These are phyloP conservation scores for Chrysopilus asiliformis DNA, from an alignment of 2,888 invertebrate species.

Conservation along the genomic window DNA sequence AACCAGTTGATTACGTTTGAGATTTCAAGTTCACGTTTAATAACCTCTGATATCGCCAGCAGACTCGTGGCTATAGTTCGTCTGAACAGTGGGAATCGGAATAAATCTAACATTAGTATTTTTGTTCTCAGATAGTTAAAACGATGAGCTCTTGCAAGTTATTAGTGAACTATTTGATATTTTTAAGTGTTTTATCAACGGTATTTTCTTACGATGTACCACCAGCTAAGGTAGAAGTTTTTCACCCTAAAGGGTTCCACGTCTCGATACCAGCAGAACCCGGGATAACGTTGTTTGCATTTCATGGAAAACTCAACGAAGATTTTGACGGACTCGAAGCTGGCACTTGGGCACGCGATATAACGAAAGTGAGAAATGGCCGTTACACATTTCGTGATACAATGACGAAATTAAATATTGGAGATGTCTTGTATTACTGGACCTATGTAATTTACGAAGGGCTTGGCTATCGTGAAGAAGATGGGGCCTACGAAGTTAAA, in stretches of 20 bases:
- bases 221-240: slow-evolving; percentile 36
- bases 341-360: slow-evolving; percentile 51
- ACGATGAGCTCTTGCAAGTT: no score
- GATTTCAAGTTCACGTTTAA: no score
- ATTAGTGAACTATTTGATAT: no score
- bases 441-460: slow-evolving; percentile 57
- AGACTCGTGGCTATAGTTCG: no score
- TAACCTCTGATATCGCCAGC: no score
- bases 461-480: slow-evolving; percentile 51
- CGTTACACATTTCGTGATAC: slow-evolving; percentile 54
- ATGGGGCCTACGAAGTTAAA: slow-evolving; percentile 28
- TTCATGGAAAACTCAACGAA: slow-evolving; percentile 60
- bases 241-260: slow-evolving; percentile 39
- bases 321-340: slow-evolving; percentile 57
- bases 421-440: slow-evolving; percentile 64
- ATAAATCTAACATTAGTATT: no score
- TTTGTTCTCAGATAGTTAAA: no score
- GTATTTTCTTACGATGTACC: slow-evolving; percentile 33
- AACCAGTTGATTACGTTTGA: no score
- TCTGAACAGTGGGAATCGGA: no score
- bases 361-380: slow-evolving; percentile 45
- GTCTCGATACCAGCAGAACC: slow-evolving; percentile 43
- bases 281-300: slow-evolving; percentile 59
- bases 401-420: slow-evolving; percentile 42
- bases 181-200: no score